Percentiles rank a stretch among this genome's conserved stretches.
phyloP scores from a whole-genome alignment of 2,888 invertebrate species.

The Eupithecia dodoneata region DNA sequence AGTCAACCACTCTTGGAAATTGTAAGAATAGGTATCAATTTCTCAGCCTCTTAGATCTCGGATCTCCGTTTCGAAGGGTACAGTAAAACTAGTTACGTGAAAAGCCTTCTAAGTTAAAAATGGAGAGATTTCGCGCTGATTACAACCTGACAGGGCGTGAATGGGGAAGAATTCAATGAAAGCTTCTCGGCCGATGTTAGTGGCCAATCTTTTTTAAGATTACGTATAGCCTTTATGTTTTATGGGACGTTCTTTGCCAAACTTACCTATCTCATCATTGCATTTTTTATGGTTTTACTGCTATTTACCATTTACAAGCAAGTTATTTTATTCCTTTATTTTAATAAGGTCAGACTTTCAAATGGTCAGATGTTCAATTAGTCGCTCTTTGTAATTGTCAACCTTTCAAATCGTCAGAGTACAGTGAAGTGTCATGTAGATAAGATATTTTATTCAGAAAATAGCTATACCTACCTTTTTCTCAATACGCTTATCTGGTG shows the following conservation, averaged over 20 bases:
- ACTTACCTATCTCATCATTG: neutral
- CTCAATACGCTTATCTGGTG: neutral
- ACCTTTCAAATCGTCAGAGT: no score
- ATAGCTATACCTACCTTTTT: no score
- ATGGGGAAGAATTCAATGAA: slow-evolving; percentile 65
- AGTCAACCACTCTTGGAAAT: neutral
- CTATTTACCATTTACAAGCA: neutral
- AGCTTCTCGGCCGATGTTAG: slow-evolving; percentile 56
- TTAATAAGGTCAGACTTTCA: no score
- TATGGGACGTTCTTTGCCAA: neutral
- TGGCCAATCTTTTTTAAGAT: slow-evolving; percentile 65
- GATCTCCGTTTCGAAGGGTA: neutral
- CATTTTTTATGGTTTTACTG: neutral
- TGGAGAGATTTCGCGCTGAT: slow-evolving; percentile 56
- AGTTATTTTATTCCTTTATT: neutral
- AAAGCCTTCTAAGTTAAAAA: slow-evolving; percentile 16
- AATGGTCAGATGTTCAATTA: no score
- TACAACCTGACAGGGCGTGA: slow-evolving; percentile 57
- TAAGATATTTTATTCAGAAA: no score
- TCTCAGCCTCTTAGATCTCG: slow-evolving; percentile 1
- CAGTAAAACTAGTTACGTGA: slow-evolving; percentile 2
- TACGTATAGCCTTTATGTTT: slow-evolving; percentile 50
- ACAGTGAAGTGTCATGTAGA: no score
- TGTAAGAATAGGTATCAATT: neutral
- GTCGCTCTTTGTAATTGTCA: no score